Base-by-base conservation (phyloP, 2,888 invertebrate genomes). In the Abrostola triplasia region DNA sequence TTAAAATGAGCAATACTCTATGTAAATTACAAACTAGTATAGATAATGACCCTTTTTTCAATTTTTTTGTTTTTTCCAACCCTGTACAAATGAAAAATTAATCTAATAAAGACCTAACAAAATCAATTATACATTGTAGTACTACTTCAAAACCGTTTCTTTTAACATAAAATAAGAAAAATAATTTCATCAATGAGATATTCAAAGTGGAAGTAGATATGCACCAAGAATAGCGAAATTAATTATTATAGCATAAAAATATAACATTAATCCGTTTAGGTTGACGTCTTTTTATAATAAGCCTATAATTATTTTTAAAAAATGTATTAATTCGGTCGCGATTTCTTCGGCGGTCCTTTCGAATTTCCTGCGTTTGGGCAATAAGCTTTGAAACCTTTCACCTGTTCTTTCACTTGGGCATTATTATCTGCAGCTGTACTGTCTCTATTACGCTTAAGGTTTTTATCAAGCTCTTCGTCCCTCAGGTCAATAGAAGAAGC, bases 401-500 rank as follows among this genome's bases (percentile, higher is more conserved):
- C 80, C 62, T 90, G 87, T 65, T 90, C 90, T 73, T 94, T 94
- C 1, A 92, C 85, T 72, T 93, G 91, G 2, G 87, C 92, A 68
- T 92, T 93, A 6, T 85, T 84, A 5, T 89, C 71, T 54, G 72
- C 81, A 47, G 73, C 54, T 59, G 92, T 89, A 42, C 88, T 73
- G 38, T 88, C 84, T 56, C 81, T 81, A 69, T 86, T 89, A 5
- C 91, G 87, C 71, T 92, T 91, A 5, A 89, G 77, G 24, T 72
- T 83, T 53, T 80, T 84, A 13, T 89, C 87, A 36, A 63, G 53
- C 13, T 67, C 57, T 5, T 89, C 89, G 49, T 90, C 88, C 41
- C 67, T 70, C 12, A 87, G 71, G 48, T 91, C 91, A n/a, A 88
- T 85, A 37, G 92, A 87, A n/a, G 90, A 91, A 24, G 91, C 92